Conservation (phyloP, 2,888 invertebrate genomes). For the Diarsia dahlii region DNA sequence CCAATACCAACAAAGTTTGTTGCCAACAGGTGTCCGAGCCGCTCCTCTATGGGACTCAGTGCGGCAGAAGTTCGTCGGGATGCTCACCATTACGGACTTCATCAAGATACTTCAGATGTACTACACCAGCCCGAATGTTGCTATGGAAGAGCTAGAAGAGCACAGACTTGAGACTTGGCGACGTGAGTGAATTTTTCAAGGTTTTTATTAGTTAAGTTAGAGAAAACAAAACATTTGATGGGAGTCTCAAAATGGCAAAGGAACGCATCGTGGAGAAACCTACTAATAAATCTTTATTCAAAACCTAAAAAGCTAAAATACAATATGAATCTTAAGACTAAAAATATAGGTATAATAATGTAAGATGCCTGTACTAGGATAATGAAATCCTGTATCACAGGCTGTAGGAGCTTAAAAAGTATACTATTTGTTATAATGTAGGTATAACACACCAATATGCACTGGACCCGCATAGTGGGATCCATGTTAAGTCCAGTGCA, state of each 20-base stretch:
- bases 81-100: conserved; percentile 99
- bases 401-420: too few relatives aligned
- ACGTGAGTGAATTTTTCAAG: conserved; percentile 89
- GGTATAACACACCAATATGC: background rate
- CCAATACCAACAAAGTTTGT: conserved; percentile 50
- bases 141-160: conserved; percentile 99
- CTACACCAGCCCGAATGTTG: conserved; percentile 97
- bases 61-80: conserved; percentile 98
- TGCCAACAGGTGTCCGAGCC: conserved; percentile 95
- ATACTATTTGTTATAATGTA: too few relatives aligned
- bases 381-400: too few relatives aligned
- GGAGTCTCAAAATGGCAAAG: background rate
- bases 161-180: conserved; percentile 99
- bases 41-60: conserved; percentile 99
- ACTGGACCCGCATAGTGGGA: background rate
- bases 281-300: too few relatives aligned
- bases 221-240: background rate
- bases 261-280: background rate
- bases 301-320: too few relatives aligned
- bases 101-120: conserved; percentile 99
- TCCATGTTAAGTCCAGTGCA: too few relatives aligned
- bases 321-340: too few relatives aligned
- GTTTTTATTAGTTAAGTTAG: background rate
- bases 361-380: too few relatives aligned
- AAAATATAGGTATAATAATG: too few relatives aligned